Percentiles rank a stretch among this genome's conserved stretches.
phyloP scores from a whole-genome alignment of 2,888 invertebrate genomes.

The Nycteola revayana region DNA sequence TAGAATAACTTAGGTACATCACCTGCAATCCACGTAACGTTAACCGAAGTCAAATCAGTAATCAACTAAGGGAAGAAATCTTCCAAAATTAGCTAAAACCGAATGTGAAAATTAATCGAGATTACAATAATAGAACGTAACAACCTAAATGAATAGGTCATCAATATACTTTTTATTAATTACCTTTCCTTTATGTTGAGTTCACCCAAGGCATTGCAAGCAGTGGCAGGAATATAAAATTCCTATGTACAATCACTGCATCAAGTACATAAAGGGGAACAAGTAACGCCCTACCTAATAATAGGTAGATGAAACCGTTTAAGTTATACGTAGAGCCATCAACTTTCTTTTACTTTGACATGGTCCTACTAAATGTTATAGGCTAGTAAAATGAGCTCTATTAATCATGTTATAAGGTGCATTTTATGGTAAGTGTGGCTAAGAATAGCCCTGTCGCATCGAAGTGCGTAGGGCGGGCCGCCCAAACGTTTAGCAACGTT shows the following conservation, averaged over 20 bases:
- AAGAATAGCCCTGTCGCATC: constrained; percentile 46
- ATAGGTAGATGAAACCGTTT: constrained; percentile 62
- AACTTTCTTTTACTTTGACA: constrained; percentile 46
- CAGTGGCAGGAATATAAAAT: constrained; percentile 15
- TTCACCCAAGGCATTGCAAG: constrained; percentile 6
- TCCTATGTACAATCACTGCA: constrained; percentile 5
- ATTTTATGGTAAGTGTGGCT: constrained; percentile 25
- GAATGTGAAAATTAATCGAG: too few relatives aligned
- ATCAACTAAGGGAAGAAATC: too few relatives aligned
- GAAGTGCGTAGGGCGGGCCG: constrained; percentile 77
- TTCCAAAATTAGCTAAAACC: too few relatives aligned
- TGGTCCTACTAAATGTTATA: constrained; percentile 42
- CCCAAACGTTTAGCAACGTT: constrained; percentile 81
- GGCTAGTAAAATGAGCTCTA: constrained; percentile 31
- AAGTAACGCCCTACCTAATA: constrained; percentile 59
- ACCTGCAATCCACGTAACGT: too few relatives aligned
- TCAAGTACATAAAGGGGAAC: constrained; percentile 38
- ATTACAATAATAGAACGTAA: too few relatives aligned
- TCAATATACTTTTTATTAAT: neutral
- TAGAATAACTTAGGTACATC: too few relatives aligned
- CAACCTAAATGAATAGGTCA: too few relatives aligned
- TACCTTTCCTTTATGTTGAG: constrained; percentile 3
- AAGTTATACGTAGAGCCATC: constrained; percentile 65
- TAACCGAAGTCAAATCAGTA: too few relatives aligned
- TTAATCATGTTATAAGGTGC: constrained; percentile 33